phyloP scores from a whole-genome alignment of 2,888 invertebrate genomes.

The Liopterus haemorrhoidalis region DNA sequence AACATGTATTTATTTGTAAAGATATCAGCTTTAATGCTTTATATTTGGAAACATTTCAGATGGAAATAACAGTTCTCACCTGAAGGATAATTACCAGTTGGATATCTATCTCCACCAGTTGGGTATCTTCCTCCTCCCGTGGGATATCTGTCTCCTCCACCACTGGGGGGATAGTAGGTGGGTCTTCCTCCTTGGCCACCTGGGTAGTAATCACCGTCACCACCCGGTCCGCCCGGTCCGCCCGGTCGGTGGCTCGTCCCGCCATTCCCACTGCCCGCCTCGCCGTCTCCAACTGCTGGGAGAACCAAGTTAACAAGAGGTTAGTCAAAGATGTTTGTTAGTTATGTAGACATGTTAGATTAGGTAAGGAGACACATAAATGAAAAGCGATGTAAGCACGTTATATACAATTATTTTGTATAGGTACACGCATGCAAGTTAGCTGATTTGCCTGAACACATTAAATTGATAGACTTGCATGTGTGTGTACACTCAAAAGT shows the following conservation, averaged over 20 bases:
- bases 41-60: no score
- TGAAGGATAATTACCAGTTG: conserved; percentile 29
- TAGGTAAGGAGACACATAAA: no score
- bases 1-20: no score
- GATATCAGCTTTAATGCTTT: no score
- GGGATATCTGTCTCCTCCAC: conserved; percentile 22
- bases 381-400: no score
- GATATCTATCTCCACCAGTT: conserved; percentile 21
- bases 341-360: no score
- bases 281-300: background rate
- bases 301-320: conserved; percentile 23
- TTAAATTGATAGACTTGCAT: no score
- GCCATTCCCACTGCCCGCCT: conserved; percentile 7
- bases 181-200: conserved; percentile 29
- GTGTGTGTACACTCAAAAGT: no score
- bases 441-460: no score
- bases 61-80: conserved; percentile 29
- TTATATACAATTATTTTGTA: no score
- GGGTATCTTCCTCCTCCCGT: conserved; percentile 24
- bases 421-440: no score
- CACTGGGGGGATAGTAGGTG: conserved; percentile 24
- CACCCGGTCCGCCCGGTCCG: conserved; percentile 24
- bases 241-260: conserved; percentile 29
- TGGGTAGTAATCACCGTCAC: conserved; percentile 19
- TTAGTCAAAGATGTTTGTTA: no score